Evolutionary conservation across 1,140 invertebrate species (phyloP), one percentile per base, ranked within the genome.

Genomic region (Microplitis mediator): DNA sequence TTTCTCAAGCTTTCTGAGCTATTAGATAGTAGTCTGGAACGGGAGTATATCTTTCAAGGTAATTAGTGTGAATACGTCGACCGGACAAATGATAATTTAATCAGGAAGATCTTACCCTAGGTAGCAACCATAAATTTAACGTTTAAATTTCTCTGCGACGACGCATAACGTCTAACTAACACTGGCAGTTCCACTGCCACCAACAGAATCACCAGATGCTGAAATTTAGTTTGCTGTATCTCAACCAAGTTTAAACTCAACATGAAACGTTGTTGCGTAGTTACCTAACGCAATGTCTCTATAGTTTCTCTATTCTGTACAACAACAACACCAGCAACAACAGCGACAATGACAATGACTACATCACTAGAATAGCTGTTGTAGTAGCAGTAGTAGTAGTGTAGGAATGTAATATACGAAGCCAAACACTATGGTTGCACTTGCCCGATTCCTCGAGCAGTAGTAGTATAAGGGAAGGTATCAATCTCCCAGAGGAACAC

Each of bases 71-170:
- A 64, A 64, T 64, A 71, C 31, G 61, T 71, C 63, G 34, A 34
- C 52, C 64, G 70, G 70, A 72, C 70, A 72, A 72, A 72, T 72
- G 62, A 66, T 72, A 72, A 72, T 72, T 72, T 72, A 72, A 72
- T 72, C 62, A 66, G 69, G 34, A 65, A 72, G 63, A 72, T 72
- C 54, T 32, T 35, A 66, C 45, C 66, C 50, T 39, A 63, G 45
- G 11, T 16, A 16, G 35, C 14, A 16, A 13, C 52, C 8, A 14
- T 69, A 60, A 60, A 69, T 60, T 45, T 32, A 8, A n/a, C 16
- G 50, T 34, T 45, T 64, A 64, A 61, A 71, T 36, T 45, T 64
- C 39, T 58, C 39, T 39, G 14, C 32, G 9, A 23, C 32, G 52
- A 45, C 23, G 54, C 34, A 69, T 35, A 54, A 35, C 34, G 56